These are phyloP conservation scores for Siphonodentalium dalli DNA, from an alignment of 2,888 invertebrate genomes.

Conservation along the genomic window DNA sequence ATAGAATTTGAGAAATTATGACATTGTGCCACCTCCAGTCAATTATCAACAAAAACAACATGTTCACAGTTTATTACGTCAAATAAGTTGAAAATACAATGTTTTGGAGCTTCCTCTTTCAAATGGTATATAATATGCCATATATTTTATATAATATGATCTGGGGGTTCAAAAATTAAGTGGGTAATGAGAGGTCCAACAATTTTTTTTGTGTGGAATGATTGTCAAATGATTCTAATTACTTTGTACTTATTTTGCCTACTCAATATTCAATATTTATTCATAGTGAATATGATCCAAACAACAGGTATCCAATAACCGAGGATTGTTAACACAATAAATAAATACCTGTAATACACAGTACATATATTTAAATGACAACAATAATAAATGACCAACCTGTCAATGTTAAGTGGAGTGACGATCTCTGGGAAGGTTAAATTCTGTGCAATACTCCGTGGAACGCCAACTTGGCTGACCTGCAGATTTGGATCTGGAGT, in stretches of 20 bases:
- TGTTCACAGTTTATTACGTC: background rate
- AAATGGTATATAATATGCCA: too few relatives aligned
- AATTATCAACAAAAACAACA: background rate
- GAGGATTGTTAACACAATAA: too few relatives aligned
- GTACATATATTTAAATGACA: too few relatives aligned
- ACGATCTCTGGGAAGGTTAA: slow-evolving; percentile 98
- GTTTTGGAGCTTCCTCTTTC: too few relatives aligned
- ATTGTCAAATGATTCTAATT: background rate
- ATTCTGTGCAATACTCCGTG: slow-evolving; percentile 96
- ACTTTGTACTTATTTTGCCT: too few relatives aligned
- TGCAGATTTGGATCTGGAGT: slow-evolving; percentile 71
- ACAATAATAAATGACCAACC: slow-evolving; percentile 68
- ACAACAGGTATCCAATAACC: background rate
- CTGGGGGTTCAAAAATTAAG: too few relatives aligned
- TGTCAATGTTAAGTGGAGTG: slow-evolving; percentile 97
- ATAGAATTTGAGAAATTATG: slow-evolving; percentile 16
- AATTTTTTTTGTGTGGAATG: background rate
- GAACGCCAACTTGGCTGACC: slow-evolving; percentile 96
- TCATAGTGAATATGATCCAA: too few relatives aligned
- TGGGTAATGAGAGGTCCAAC: background rate
- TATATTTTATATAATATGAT: too few relatives aligned
- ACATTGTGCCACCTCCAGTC: background rate
- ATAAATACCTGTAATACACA: too few relatives aligned
- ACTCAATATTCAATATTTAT: too few relatives aligned
- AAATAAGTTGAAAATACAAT: background rate